Conservation (phyloP, 92 coral and sea anemone genomes). For the Bergia puertoricense region DNA sequence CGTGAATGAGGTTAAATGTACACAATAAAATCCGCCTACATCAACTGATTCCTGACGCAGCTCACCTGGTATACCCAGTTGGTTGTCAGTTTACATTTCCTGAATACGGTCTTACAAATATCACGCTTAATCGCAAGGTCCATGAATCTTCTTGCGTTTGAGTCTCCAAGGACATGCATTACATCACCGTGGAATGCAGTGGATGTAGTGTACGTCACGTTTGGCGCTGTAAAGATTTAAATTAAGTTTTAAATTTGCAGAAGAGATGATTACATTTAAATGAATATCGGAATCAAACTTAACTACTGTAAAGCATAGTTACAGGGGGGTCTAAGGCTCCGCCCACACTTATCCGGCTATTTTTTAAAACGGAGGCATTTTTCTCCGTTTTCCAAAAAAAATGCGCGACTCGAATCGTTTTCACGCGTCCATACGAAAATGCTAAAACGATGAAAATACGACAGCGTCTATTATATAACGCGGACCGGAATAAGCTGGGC, state of each 20-base stretch:
- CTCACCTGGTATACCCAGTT: conserved; percentile 60
- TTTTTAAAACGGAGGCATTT: too few relatives aligned
- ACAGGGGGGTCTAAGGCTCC: too few relatives aligned
- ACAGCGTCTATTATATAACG: too few relatives aligned
- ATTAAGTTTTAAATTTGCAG: background rate
- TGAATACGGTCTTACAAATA: conserved; percentile 44
- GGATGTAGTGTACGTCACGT: background rate
- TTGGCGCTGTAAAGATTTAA: background rate
- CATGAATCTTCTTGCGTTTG: conserved; percentile 52
- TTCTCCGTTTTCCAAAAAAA: too few relatives aligned
- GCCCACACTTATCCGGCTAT: too few relatives aligned
- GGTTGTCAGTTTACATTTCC: conserved; percentile 37
- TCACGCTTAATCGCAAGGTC: conserved; percentile 26
- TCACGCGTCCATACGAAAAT: too few relatives aligned
- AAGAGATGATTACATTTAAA: background rate
- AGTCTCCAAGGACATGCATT: conserved; percentile 53
- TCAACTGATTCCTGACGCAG: background rate
- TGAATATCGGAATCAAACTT: too few relatives aligned
- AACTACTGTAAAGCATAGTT: background rate
- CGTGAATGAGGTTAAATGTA: background rate
- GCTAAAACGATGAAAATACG: too few relatives aligned
- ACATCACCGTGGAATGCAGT: background rate
- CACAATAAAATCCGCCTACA: background rate
- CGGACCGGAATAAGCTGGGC: too few relatives aligned
- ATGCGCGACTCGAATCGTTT: too few relatives aligned